phyloP scores from a whole-genome alignment of 2,888 invertebrate genomes.

The Zootermopsis nevadensis region DNA sequence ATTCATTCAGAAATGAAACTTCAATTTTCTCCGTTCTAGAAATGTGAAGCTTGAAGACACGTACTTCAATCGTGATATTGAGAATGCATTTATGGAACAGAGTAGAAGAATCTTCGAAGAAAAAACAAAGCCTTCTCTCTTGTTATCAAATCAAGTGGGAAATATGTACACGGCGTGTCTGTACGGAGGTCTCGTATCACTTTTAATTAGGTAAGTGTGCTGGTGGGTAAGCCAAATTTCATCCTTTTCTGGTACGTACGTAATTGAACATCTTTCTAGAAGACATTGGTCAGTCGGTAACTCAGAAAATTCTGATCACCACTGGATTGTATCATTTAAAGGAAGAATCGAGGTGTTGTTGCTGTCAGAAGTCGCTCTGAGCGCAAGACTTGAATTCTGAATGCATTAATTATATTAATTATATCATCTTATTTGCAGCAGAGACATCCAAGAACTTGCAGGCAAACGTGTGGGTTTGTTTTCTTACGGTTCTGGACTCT shows the following conservation, averaged over 20 bases:
- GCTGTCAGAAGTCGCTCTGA: too few relatives aligned
- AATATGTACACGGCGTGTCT: conserved; percentile 99
- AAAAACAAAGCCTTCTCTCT: conserved; percentile 89
- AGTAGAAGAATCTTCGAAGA: conserved; percentile 78
- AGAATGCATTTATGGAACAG: conserved; percentile 84
- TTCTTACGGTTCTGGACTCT: conserved; percentile 97
- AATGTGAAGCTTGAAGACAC: conserved; percentile 79
- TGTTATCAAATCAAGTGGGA: conserved; percentile 91
- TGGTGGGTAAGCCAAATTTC: too few relatives aligned
- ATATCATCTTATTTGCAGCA: conserved; percentile 59
- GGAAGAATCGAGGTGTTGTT: too few relatives aligned
- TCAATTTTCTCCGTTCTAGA: conserved; percentile 60
- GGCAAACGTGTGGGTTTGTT: conserved; percentile 90
- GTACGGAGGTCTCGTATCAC: conserved; percentile 91
- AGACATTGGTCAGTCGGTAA: not conserved
- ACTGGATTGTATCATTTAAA: not conserved
- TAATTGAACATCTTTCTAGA: not conserved
- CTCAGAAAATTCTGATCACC: not conserved
- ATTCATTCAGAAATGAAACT: too few relatives aligned
- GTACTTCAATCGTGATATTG: conserved; percentile 91
- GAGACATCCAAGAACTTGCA: conserved; percentile 73
- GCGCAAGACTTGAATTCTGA: too few relatives aligned
- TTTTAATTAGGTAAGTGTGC: conserved; percentile 69
- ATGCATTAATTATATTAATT: not conserved
- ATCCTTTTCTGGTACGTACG: not conserved